A percentile compares a stretch with the other conserved stretches of the same genome.
Conservation (phyloP, 2,113 vertebrate genomes). For the Notarius lentiginosus region DNA sequence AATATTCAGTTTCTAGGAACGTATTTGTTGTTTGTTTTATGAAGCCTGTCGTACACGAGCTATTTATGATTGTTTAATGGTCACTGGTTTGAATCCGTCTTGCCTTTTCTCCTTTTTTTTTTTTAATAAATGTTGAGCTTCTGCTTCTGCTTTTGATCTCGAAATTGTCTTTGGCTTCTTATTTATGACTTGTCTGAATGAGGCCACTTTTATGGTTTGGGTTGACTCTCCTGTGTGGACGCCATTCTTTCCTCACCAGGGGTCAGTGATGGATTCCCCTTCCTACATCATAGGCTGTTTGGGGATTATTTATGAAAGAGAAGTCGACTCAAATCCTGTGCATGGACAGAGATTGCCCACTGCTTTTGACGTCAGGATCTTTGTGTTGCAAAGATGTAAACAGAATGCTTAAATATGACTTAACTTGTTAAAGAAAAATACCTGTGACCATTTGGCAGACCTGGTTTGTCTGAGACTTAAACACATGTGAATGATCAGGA, state of each 20-base stretch:
- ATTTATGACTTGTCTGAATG: slow-evolving; percentile 29
- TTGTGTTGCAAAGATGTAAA: background rate
- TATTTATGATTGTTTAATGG: background rate
- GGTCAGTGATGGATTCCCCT: slow-evolving; percentile 32
- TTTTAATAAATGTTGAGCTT: background rate
- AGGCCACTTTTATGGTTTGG: slow-evolving; percentile 16
- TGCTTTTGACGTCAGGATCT: slow-evolving; percentile 3
- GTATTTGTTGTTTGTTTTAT: background rate
- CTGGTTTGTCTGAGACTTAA: background rate
- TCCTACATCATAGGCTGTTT: slow-evolving; percentile 22
- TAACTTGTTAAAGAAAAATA: slow-evolving; percentile 36
- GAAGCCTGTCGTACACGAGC: background rate
- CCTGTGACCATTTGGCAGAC: too few relatives aligned
- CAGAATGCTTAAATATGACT: background rate
- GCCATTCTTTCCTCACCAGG: background rate
- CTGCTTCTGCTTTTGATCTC: background rate
- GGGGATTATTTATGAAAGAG: slow-evolving; percentile 42
- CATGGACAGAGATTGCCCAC: slow-evolving; percentile 6
- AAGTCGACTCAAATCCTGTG: slow-evolving; percentile 22
- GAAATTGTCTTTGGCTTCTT: slow-evolving; percentile 23
- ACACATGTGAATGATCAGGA: slow-evolving; percentile 43
- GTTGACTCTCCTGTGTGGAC: background rate
- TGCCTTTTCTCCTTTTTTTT: slow-evolving; percentile 11
- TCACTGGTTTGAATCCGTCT: slow-evolving; percentile 19
- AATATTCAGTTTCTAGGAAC: background rate